A percentile compares a stretch with the other conserved stretches of the same genome.
phyloP scores from a whole-genome alignment of 2,113 vertebrate species.

The Pelodiscus sinensis region DNA sequence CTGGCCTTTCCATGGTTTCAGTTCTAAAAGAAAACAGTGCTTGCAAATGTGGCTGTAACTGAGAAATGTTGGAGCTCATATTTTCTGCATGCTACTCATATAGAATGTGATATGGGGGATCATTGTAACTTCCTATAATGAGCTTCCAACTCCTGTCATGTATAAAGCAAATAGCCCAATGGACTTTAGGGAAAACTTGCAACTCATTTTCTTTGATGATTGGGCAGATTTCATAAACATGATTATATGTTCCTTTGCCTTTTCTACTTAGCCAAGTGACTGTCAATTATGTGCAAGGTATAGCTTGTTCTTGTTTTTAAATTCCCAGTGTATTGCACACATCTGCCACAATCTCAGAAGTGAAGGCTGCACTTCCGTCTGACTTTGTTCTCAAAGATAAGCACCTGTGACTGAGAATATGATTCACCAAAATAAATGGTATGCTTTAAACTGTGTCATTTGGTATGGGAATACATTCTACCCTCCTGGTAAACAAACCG shows the following conservation, averaged over 20 bases:
- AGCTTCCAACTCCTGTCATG: slow-evolving; percentile 5
- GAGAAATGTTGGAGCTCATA: not conserved
- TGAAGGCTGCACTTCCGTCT: not conserved
- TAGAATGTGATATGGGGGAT: slow-evolving; percentile 2
- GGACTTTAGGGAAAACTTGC: not conserved
- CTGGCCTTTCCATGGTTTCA: not conserved
- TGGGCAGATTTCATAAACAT: not conserved
- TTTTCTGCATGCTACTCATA: not conserved
- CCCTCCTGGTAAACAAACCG: not conserved
- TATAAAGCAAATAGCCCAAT: slow-evolving; percentile 31
- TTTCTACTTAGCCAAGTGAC: not conserved
- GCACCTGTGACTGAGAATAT: not conserved
- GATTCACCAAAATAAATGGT: not conserved
- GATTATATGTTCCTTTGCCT: not conserved
- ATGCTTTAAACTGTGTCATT: not conserved
- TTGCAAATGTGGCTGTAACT: slow-evolving; percentile 9
- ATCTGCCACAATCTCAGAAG: not conserved
- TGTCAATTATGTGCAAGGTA: not conserved
- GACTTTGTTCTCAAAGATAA: not conserved
- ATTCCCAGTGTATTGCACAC: not conserved
- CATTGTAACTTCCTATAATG: slow-evolving; percentile 23
- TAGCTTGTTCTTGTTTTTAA: not conserved
- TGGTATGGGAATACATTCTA: not conserved
- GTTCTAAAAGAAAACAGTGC: not conserved
- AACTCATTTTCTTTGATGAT: not conserved